phyloP scores from a whole-genome alignment of 1,140 invertebrate genomes.

The Drosophila elegans region DNA sequence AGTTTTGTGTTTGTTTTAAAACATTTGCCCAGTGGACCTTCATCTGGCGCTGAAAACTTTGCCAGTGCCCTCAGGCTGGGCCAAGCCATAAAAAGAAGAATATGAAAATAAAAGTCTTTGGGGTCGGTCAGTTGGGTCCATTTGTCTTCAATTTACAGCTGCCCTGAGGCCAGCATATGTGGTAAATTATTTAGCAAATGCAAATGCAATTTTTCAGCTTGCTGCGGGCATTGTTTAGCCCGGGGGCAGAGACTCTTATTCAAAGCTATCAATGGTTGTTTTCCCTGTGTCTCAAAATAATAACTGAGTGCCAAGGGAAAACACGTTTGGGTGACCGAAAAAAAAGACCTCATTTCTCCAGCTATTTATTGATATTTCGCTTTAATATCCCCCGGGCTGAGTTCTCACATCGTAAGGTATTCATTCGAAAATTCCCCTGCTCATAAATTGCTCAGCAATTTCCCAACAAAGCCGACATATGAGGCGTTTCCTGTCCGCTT shows the following conservation, averaged over 20 bases:
- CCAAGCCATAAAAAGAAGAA: constrained; percentile 52
- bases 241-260: no score
- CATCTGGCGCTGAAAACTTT: constrained; percentile 7
- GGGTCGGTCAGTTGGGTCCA: constrained; percentile 25
- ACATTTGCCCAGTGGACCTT: constrained; percentile 16
- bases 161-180: constrained; percentile 56
- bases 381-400: constrained; percentile 4
- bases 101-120: constrained; percentile 62
- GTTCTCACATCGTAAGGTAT: constrained; percentile 35
- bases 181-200: constrained; percentile 69
- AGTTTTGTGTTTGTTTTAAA: constrained; percentile 46
- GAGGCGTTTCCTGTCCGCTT: constrained; percentile 43
- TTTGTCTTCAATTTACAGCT: constrained; percentile 67
- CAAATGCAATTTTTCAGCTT: constrained; percentile 58
- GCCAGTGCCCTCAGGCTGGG: constrained; percentile 6
- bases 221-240: neutral
- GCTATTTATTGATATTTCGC: constrained; percentile 37
- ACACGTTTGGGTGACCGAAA: constrained; percentile 2
- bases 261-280: constrained; percentile 8
- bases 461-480: constrained; percentile 28
- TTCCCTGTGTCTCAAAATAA: constrained; percentile 14
- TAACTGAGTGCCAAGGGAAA: constrained; percentile 2
- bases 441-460: constrained; percentile 35
- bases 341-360: neutral
- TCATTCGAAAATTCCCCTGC: constrained; percentile 21